Percentiles rank a stretch among this genome's conserved stretches.
These are phyloP conservation scores for Mallotus villosus DNA, from an alignment of 2,797 vertebrate species.

Conservation along the genomic window DNA sequence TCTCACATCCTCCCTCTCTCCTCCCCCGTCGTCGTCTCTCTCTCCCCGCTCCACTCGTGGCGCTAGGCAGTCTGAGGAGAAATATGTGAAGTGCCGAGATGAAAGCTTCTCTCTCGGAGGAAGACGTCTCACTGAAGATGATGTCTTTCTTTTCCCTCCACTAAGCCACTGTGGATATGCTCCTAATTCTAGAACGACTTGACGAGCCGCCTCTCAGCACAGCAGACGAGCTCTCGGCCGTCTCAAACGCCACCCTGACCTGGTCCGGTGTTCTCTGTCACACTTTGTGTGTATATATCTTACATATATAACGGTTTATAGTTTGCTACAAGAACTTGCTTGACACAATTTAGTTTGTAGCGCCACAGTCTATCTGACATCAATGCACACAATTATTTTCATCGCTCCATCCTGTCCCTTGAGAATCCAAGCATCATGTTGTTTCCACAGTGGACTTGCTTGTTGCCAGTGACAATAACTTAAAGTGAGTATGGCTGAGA, in stretches of 20 bases:
- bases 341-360: background rate
- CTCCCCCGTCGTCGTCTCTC: background rate
- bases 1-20: background rate
- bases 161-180: constrained; percentile 7
- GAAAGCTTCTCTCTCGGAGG: constrained; percentile 18
- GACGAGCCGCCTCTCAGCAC: background rate
- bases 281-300: no score
- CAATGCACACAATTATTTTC: background rate
- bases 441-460: background rate
- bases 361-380: background rate
- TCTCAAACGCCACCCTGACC: background rate
- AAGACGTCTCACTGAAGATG: constrained; percentile 11
- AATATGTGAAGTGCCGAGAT: constrained; percentile 15
- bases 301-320: no score
- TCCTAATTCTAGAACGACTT: background rate
- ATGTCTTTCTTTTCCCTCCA: constrained; percentile 24
- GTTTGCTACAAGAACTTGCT: background rate
- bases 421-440: background rate
- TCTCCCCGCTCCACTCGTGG: background rate
- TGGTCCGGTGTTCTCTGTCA: no score
- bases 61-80: constrained; percentile 10
- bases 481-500: constrained; percentile 21
- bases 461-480: constrained; percentile 18
- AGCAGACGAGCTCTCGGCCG: background rate
- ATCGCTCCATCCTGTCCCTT: background rate